Conservation (phyloP, 2,888 invertebrate species). For the Pristionchus maxplancki region DNA sequence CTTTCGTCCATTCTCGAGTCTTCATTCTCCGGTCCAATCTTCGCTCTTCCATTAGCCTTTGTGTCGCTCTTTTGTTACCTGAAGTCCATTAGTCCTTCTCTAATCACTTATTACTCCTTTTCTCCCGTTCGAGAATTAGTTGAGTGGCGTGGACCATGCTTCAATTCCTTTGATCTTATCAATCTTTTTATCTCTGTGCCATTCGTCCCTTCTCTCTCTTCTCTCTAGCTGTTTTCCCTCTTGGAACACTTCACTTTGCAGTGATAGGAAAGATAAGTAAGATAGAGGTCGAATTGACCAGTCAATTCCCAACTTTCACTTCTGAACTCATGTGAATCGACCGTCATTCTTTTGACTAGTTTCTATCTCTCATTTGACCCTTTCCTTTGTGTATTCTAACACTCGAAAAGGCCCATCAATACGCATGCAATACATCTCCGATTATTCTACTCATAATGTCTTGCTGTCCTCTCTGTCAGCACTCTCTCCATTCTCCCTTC, state of each 20-base stretch:
- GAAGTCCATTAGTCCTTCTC: constrained; percentile 6
- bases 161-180: not conserved
- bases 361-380: not conserved
- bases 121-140: not conserved
- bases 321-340: constrained; percentile 1
- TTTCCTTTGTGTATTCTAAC: constrained; percentile 10
- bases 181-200: not conserved
- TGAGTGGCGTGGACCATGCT: not conserved
- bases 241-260: not conserved
- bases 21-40: not conserved
- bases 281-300: not conserved
- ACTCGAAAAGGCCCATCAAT: not conserved
- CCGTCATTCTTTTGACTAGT: not conserved
- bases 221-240: not conserved
- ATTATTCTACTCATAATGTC: constrained; percentile 5
- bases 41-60: not conserved
- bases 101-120: not conserved
- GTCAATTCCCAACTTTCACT: constrained; percentile 22
- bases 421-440: not conserved
- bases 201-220: not conserved
- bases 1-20: not conserved
- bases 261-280: not conserved
- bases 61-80: not conserved
- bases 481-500: not conserved
- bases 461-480: not conserved